A percentile compares a stretch with the other conserved stretches of the same genome.
phyloP scores from a whole-genome alignment of 2,888 invertebrate species.

The Callinectes sapidus region DNA sequence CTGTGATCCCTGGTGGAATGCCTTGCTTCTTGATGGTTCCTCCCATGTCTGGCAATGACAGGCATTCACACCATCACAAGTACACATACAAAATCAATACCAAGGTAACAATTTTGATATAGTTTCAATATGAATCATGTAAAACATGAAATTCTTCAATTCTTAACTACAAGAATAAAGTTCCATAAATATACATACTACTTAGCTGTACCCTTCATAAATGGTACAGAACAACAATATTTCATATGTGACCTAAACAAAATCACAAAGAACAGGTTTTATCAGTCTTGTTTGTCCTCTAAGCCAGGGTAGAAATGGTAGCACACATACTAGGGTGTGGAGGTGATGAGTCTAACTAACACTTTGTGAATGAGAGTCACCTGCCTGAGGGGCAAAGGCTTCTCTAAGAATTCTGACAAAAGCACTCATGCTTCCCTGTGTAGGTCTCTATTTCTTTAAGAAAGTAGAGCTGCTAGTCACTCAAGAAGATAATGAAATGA shows the following conservation, averaged over 20 bases:
- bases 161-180: not conserved
- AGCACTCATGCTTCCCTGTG: not conserved
- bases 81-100: not conserved
- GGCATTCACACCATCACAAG: not conserved
- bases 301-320: not conserved
- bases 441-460: not conserved
- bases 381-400: not conserved
- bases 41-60: not conserved
- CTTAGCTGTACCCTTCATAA: not conserved
- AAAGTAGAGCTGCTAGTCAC: not conserved
- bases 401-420: not conserved
- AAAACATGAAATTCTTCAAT: not conserved
- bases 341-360: not conserved
- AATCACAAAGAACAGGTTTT: not conserved
- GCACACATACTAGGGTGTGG: not conserved
- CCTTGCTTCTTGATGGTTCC: not conserved
- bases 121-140: not conserved
- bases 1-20: not conserved
- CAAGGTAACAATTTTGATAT: not conserved
- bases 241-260: not conserved
- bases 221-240: not conserved
- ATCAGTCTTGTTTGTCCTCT: not conserved
- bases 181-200: not conserved
- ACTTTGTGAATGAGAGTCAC: not conserved
- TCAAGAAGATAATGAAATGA: not conserved